These are phyloP conservation scores for Coracopsis vasa DNA, from an alignment of 2,113 vertebrate species.

Conservation along the genomic window DNA sequence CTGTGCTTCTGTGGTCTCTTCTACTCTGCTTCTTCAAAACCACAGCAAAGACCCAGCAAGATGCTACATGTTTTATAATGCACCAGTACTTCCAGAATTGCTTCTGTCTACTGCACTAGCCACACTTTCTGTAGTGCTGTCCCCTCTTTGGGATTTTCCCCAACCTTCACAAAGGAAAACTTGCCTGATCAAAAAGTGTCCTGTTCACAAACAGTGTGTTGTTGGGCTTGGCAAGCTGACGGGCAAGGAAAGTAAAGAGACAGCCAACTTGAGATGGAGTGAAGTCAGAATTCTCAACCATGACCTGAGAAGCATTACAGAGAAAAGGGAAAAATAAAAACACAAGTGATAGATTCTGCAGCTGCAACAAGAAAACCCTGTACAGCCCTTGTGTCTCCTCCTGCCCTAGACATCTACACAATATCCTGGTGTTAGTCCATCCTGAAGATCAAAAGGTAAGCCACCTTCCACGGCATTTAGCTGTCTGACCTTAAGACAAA, in stretches of 20 bases:
- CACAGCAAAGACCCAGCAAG: background rate
- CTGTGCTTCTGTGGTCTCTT: background rate
- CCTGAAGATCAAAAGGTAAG: background rate
- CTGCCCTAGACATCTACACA: background rate
- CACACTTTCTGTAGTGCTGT: background rate
- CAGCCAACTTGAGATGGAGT: slow-evolving; percentile 96
- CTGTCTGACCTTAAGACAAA: background rate
- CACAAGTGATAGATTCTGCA: background rate
- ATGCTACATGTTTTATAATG: background rate
- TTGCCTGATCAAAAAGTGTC: slow-evolving; percentile 96
- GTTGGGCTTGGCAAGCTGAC: slow-evolving; percentile 95
- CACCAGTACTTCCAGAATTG: background rate
- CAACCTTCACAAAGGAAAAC: background rate
- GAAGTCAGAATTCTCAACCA: slow-evolving; percentile 98
- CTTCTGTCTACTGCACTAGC: background rate
- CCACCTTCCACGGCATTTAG: background rate
- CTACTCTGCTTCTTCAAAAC: background rate
- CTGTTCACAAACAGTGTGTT: slow-evolving; percentile 98
- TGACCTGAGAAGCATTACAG: slow-evolving; percentile 78
- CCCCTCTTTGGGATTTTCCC: background rate
- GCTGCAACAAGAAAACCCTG: background rate
- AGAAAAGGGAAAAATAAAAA: background rate
- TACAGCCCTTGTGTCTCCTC: background rate
- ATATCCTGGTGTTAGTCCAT: background rate
- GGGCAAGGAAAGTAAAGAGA: slow-evolving; percentile 95